Evolutionary conservation across 92 coral and sea anemone genomes (phyloP), one percentile per base, ranked within the genome.

Genomic region (Epizoanthus scotinus): DNA sequence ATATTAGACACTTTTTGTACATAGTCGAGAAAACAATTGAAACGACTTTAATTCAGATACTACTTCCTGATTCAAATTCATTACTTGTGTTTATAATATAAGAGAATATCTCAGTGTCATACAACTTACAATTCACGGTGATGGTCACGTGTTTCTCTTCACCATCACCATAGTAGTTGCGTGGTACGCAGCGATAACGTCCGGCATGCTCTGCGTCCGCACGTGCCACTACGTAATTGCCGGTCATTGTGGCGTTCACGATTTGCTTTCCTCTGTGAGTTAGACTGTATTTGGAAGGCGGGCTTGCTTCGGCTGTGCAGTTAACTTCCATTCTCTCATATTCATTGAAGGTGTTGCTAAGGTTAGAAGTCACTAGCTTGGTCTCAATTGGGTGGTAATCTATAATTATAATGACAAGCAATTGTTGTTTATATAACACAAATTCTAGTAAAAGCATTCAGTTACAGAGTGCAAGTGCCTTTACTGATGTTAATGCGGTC

Each of bases 151-250:
- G 5, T 40, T 64, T 64, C 15, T 34, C 20, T 64, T 64, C 70
- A n/a, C 70, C 70, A 13, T 64, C 70, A 15, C 70, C 70, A 13
- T 27, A 40, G 27, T 64, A 64, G 70, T 64, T 64, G 47, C 29
- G 17, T 64, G 70, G 70, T 7, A 40, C 15, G 21, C 70, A 64
- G 21, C 8, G 47, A 29, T 64, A 64, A 2, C 40, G 19, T 29
- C 69, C 69, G 2, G 3, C 27, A 38, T 64, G 40, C 6, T 28
- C 42, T 29, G 21, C 44, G 6, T 2, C 29, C 29, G 47, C n/a
- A 0, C 14, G 31, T 13, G 2, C 69, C 2, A 64, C 36, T 64
- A 13, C 5, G 8, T 64, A 64, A 3, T 29, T 64, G 42, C 69
- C 69, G 12, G 47, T 64, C 69, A 34, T 15, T 7, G 31, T 64